A percentile compares a stretch with the other conserved stretches of the same genome.
These are phyloP conservation scores for Clitarchus hookeri DNA, from an alignment of 2,888 invertebrate genomes.

Conservation along the genomic window DNA sequence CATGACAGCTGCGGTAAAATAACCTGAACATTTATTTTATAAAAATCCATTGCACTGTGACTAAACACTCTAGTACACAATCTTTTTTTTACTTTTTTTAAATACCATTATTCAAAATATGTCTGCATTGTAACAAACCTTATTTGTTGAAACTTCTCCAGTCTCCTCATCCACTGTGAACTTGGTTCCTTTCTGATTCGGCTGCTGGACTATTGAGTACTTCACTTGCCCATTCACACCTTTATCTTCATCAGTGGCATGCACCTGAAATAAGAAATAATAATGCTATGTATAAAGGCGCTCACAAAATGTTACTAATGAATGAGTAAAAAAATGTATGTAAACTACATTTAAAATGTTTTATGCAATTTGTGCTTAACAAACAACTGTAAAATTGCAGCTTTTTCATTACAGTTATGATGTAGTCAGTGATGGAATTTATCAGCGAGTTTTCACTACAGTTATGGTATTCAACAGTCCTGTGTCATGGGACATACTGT, in stretches of 20 bases:
- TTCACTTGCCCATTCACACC: slow-evolving; percentile 94
- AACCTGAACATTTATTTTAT: background rate
- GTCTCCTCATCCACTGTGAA: slow-evolving; percentile 95
- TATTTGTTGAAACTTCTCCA: slow-evolving; percentile 92
- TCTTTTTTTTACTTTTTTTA: background rate
- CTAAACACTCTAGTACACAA: background rate
- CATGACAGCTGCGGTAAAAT: too few species aligned
- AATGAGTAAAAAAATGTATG: too few species aligned
- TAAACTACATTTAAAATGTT: background rate
- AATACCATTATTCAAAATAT: background rate
- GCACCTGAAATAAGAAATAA: slow-evolving; percentile 53
- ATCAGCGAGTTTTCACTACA: too few species aligned
- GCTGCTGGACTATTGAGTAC: slow-evolving; percentile 96
- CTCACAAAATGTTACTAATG: too few species aligned
- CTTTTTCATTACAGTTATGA: too few species aligned
- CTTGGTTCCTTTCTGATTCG: slow-evolving; percentile 92
- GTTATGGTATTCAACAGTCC: too few species aligned
- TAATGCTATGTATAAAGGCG: background rate
- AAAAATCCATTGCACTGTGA: background rate
- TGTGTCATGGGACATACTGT: too few species aligned
- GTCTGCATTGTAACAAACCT: slow-evolving; percentile 55
- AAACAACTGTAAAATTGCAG: too few species aligned
- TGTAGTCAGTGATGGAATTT: too few species aligned
- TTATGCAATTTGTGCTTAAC: too few species aligned
- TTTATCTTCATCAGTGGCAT: slow-evolving; percentile 94